phyloP scores from a whole-genome alignment of 2,797 vertebrate genomes.

The Petrocephalus schoutedeni region DNA sequence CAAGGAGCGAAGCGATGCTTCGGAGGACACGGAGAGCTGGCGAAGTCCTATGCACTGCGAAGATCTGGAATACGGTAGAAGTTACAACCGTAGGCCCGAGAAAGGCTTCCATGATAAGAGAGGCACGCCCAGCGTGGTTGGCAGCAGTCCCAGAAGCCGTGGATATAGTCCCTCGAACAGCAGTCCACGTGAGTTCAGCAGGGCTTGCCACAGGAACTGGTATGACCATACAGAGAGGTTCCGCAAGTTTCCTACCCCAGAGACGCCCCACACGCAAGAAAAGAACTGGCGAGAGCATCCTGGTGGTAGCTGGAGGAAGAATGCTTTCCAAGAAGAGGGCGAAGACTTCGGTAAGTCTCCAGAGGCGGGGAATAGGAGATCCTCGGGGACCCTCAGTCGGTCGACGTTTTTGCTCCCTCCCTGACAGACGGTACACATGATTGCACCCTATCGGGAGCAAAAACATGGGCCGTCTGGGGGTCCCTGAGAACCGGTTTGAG shows the following conservation, averaged over 20 bases:
- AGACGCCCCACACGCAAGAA: constrained; percentile 54
- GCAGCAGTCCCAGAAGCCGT: constrained; percentile 67
- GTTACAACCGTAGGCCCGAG: constrained; percentile 63
- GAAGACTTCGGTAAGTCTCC: constrained; percentile 39
- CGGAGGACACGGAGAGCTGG: constrained; percentile 63
- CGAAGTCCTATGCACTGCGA: constrained; percentile 52
- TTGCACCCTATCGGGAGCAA: too few species aligned
- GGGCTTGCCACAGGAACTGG: constrained; percentile 62
- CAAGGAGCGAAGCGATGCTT: constrained; percentile 55
- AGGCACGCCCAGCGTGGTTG: constrained; percentile 50
- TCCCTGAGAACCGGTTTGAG: too few species aligned
- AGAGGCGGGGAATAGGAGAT: constrained; percentile 44
- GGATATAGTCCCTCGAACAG: constrained; percentile 52
- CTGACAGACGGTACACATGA: too few species aligned
- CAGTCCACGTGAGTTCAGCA: constrained; percentile 61
- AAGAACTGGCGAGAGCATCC: constrained; percentile 70
- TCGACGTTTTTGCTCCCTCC: too few species aligned
- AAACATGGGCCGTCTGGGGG: too few species aligned
- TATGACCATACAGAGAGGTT: constrained; percentile 63
- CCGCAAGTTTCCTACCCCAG: constrained; percentile 59
- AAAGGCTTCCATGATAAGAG: constrained; percentile 62
- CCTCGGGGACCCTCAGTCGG: too few species aligned
- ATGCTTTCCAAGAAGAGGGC: constrained; percentile 53
- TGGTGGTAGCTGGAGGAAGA: constrained; percentile 59
- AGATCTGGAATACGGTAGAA: constrained; percentile 57